These are phyloP conservation scores for Oxyteleia sp. DNA, from an alignment of 2,888 invertebrate genomes.

Conservation along the genomic window DNA sequence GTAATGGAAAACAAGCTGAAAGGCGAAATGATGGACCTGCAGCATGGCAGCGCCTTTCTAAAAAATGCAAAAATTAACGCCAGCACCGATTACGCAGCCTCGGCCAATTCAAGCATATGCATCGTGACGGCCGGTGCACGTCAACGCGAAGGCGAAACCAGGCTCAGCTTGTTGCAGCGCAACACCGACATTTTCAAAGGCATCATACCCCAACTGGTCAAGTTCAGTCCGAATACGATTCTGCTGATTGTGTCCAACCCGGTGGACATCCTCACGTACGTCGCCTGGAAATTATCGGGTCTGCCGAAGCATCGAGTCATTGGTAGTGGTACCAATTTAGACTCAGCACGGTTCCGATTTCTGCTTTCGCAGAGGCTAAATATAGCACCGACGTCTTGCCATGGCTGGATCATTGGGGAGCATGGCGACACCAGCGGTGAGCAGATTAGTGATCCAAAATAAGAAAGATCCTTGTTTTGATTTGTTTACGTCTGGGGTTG, in stretches of 20 bases:
- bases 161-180: conserved; percentile 95
- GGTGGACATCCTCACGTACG: conserved; percentile 96
- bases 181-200: conserved; percentile 96
- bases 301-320: conserved; percentile 95
- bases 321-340: conserved; percentile 97
- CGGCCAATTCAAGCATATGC: conserved; percentile 94
- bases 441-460: conserved; percentile 68
- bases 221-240: conserved; percentile 95
- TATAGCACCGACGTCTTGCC: conserved; percentile 94
- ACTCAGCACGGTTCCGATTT: conserved; percentile 96
- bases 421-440: conserved; percentile 96
- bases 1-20: conserved; percentile 94
- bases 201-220: conserved; percentile 94
- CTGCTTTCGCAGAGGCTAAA: conserved; percentile 94
- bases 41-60: conserved; percentile 94
- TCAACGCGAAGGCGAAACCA: conserved; percentile 95
- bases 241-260: conserved; percentile 97
- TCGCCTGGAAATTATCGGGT: conserved; percentile 98
- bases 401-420: conserved; percentile 98
- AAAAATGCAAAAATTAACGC: conserved; percentile 94
- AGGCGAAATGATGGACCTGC: conserved; percentile 97
- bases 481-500: no score
- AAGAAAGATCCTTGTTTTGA: no score
- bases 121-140: conserved; percentile 97
- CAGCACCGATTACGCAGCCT: conserved; percentile 92